Conservation (phyloP, 2,113 vertebrate genomes). For the Artemisiospiza belli region DNA sequence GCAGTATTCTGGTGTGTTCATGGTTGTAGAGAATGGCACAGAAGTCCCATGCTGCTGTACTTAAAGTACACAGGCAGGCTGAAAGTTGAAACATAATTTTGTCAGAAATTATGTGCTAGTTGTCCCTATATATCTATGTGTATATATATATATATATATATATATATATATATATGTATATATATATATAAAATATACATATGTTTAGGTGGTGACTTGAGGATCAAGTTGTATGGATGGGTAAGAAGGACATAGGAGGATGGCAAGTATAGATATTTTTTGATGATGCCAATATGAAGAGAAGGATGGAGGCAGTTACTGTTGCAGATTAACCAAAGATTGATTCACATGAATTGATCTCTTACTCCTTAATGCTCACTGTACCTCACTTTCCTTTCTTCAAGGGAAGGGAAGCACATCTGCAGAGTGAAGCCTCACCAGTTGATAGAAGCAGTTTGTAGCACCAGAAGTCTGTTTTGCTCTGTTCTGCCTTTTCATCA, state of each 20-base stretch:
- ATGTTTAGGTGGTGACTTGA: neutral
- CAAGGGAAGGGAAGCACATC: neutral
- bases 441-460: neutral
- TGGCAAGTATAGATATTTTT: neutral
- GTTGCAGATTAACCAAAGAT: neutral
- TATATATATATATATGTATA: too few species aligned
- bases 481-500: neutral
- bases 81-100: neutral
- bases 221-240: neutral
- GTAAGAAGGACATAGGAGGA: neutral
- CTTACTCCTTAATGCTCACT: neutral
- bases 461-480: neutral
- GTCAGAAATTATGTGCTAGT: neutral
- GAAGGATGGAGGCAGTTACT: neutral
- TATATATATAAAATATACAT: too few species aligned
- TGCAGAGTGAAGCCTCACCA: neutral
- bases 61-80: neutral
- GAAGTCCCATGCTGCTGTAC: neutral
- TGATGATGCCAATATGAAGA: neutral
- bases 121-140: too few species aligned
- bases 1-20: neutral
- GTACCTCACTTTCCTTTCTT: neutral
- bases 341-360: neutral
- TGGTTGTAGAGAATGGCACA: neutral
- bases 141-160: too few species aligned